Evolutionary conservation across 2,888 invertebrate genomes (phyloP).

Genomic region (Nomada lathburiana): DNA sequence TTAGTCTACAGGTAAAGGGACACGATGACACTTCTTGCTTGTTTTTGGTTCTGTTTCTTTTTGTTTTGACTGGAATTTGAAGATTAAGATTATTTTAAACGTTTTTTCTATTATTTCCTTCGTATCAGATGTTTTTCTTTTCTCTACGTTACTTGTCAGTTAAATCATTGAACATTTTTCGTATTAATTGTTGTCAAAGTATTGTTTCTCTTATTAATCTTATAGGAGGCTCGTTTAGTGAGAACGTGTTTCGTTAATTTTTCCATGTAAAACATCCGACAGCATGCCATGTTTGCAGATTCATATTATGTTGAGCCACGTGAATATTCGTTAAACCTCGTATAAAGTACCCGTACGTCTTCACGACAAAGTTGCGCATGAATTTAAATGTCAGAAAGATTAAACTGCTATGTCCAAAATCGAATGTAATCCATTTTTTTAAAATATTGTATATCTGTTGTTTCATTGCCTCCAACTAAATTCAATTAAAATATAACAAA

Average conservation of each 20-base stretch:
- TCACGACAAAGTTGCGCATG: not conserved
- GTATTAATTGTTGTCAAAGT: not conserved
- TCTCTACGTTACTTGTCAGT: not conserved
- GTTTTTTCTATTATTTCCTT: not conserved
- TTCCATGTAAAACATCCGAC: not conserved
- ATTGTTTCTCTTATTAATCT: not conserved
- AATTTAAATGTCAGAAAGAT: not conserved
- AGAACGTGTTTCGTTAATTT: not conserved
- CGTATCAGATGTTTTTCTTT: not conserved
- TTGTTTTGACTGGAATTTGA: not conserved
- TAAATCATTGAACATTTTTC: not conserved
- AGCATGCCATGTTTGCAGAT: not conserved
- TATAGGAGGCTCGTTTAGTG: not conserved
- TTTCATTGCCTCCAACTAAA: not conserved
- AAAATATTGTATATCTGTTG: not conserved
- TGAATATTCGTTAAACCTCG: not conserved
- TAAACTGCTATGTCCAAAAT: too few relatives aligned
- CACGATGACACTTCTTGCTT: not conserved
- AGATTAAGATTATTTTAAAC: not conserved
- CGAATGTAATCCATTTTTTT: not conserved
- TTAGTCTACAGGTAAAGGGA: constrained; percentile 22
- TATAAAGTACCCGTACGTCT: not conserved
- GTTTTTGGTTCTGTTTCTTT: not conserved
- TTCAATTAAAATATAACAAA: not conserved
- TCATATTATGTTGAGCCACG: not conserved